Base-by-base conservation (phyloP, 2,888 invertebrate species). In the Acheta domesticus region DNA sequence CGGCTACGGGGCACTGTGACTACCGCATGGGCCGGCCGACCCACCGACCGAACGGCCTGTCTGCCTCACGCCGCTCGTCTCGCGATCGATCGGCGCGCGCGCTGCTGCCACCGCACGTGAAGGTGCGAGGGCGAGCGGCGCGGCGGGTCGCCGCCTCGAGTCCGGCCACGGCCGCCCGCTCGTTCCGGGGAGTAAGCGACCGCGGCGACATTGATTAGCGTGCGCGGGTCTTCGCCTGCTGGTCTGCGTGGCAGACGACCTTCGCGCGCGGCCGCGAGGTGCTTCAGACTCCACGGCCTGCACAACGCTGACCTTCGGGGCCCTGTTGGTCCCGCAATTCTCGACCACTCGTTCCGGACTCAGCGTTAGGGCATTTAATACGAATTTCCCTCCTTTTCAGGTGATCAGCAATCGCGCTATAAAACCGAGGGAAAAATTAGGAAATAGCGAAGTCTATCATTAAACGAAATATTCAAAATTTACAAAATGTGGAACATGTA, bases 51-150 rank as follows among this genome's bases (percentile, higher is more conserved):
- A 20, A 8, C 76, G 19, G 20, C 11, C 76, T 36, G 20, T 21
- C 20, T 21, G 74, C 74, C 20, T 16, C 74, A 21, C 74, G 16
- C n/a, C 74, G 74, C n/a, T 21, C 74, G 21, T n/a, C 74, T 20
- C 74, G 74, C 74, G 74, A 74, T 21, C 21, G 74, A 74, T 74
- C 74, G n/a, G 74, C 74, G 74, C 74, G 74, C 74, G 74, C 74
- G 21, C 74, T 36, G 36, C 36, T 36, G 36, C 36, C 36, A 36
- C 36, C 36, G 36, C 36, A 36, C 36, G 36, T 36, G 36, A 36
- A 36, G 36, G 36, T 36, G 36, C 62, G 62, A 19, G 62, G 16
- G 48, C 21, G 20, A 36, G 48, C 36, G 77, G 48, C 48, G 77
- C 48, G 19, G 75, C 48, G 23, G 14, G 23, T 48, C 20, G 23